Conservation (phyloP, 2,888 invertebrate species). For the Osedax frankpressi region DNA sequence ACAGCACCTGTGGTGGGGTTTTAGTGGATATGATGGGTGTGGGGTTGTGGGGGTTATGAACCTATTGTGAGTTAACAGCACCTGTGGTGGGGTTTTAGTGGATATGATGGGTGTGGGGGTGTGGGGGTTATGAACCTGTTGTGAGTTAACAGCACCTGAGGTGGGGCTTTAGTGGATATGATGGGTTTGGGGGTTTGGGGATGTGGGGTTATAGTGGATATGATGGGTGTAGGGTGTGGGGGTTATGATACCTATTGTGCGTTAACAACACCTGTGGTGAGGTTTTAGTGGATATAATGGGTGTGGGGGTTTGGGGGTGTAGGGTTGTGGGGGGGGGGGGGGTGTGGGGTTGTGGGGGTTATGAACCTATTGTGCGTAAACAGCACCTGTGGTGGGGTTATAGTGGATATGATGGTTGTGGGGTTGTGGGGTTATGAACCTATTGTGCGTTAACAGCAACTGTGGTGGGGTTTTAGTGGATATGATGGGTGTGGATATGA, state of each 20-base stretch:
- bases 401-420: not conserved
- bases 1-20: not conserved
- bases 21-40: not conserved
- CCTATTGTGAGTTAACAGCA: no score
- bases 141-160: no score
- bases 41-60: no score
- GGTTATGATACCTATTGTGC: not conserved
- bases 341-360: no score
- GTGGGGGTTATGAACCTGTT: no score
- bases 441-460: not conserved
- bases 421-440: not conserved
- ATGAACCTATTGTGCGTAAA: conserved; percentile 66
- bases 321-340: no score
- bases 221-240: not conserved
- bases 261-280: no score
- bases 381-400: conserved; percentile 54
- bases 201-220: not conserved
- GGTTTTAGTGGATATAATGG: not conserved
- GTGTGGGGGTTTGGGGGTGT: no score
- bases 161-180: no score
- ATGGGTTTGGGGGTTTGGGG: no score
- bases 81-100: no score
- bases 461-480: not conserved
- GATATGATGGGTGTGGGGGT: no score
- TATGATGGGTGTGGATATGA: not conserved